Base-by-base conservation (phyloP, 2,113 vertebrate genomes). In the Cryptotis parvus region DNA sequence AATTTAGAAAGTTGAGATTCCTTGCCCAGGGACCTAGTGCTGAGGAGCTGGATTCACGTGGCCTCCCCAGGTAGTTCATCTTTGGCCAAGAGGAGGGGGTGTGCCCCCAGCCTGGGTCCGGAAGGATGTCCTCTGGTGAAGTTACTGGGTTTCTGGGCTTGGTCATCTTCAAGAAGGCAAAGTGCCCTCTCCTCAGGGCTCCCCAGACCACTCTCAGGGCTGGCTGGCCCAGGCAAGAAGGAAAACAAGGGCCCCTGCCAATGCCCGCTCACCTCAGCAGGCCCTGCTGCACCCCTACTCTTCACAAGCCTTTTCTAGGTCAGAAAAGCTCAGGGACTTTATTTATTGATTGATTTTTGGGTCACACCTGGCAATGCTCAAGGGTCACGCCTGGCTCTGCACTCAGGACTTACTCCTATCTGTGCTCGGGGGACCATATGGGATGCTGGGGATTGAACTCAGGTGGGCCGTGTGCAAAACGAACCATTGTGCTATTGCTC, bases 221-320 rank as follows among this genome's bases (percentile, higher is more conserved):
- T n/a, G 29, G 61, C 35, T n/a, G 66, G 61, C 41, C 3, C 4
- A 70, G 63, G 39, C 73, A 26, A 74, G n/a, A 58, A 39, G 31
- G 55, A 63, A 39, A 29, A 6, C 31, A 12, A 41, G 4, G 2
- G 3, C 2, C 6, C 31, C 55, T 31, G 6, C 29, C 3, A 0
- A 39, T 22, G 31, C 75, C 45, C 26, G 1, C 1, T 31, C 68
- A 33, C 39, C 43, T 20, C 24, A 6, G 49, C 15, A 1, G 20
- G 43, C 10, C 0, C 31, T 26, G 20, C 70, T 0, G 6, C 14
- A 27, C 5, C 22, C 31, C 26, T 26, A 1, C 4, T 16, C 49
- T 58, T 74, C 75, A 55, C 29, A 35, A 22, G 9, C 45, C 31
- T 63, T 74, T 80, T 43, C 37, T 9, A 43, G 18, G 24, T 52